phyloP scores from a whole-genome alignment of 2,797 vertebrate species.

The Oryzias sinensis region DNA sequence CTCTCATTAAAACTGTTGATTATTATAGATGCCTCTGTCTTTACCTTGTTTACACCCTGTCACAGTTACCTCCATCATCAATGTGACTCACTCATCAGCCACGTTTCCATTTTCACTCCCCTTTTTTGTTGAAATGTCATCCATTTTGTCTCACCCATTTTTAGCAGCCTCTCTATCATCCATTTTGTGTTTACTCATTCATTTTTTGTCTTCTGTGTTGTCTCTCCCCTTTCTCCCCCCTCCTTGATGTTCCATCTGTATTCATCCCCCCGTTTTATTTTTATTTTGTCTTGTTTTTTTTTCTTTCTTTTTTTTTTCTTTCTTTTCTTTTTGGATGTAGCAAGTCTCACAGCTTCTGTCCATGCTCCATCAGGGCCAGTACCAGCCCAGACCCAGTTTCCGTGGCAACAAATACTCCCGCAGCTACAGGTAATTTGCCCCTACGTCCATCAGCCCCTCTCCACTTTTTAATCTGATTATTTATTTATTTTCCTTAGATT shows the following conservation, averaged over 20 bases:
- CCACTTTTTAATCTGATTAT: constrained; percentile 15
- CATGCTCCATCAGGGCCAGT: constrained; percentile 99
- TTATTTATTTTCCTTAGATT: constrained; percentile 44
- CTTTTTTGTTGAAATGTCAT: constrained; percentile 59
- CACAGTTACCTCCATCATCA: constrained; percentile 46
- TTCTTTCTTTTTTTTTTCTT: constrained; percentile 69
- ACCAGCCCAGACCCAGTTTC: constrained; percentile 98
- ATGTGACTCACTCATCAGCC: constrained; percentile 53
- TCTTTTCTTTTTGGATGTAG: constrained; percentile 77
- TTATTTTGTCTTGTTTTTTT: constrained; percentile 62
- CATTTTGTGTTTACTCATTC: constrained; percentile 77
- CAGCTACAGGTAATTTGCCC: constrained; percentile 92
- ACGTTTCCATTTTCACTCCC: constrained; percentile 51
- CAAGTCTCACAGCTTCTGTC: constrained; percentile 99
- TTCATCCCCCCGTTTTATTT: constrained; percentile 61
- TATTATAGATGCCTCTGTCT: constrained; percentile 68
- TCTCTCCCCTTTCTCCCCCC: constrained; percentile 25
- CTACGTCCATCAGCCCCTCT: constrained; percentile 10
- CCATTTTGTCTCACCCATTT: constrained; percentile 73
- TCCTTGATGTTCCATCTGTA: constrained; percentile 62
- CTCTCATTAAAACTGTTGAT: constrained; percentile 63
- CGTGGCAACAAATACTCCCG: constrained; percentile 99
- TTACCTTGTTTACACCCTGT: constrained; percentile 70
- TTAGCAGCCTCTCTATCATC: constrained; percentile 67
- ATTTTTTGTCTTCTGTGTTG: constrained; percentile 72